Evolutionary conservation across 2,797 vertebrate species (phyloP), one percentile per base, ranked within the genome.

Genomic region (Eospalax fontanierii): DNA sequence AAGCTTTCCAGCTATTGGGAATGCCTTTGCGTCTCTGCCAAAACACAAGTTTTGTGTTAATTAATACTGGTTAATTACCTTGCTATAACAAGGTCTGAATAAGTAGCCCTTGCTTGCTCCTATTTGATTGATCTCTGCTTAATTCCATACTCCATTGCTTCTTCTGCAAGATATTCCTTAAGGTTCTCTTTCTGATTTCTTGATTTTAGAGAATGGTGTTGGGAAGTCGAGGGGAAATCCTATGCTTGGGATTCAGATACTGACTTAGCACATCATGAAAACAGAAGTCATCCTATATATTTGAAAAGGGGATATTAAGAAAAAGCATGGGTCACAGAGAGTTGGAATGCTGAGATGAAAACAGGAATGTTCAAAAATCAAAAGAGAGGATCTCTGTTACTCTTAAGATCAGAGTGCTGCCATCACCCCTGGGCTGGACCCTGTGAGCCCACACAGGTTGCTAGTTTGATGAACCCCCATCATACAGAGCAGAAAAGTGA

Each of bases 161-260:
- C 40, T 38, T 35, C 74, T 26, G 61, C 63, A 74, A 74, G 46
- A 63, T 19, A 57, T 57, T 80, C 43, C 43, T 83, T 40, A 79
- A 81, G 24, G 0, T 71, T 79, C 19, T 88, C 46, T 91, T 59
- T 74, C 40, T 38, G 57, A 95, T 84, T n/a, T 89, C 33, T 80
- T 83, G 57, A 90, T 90, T 90, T 78, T 59, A 84, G 15, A 94
- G 50, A 93, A 63, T 0, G 87, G 59, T 40, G 50, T 19, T 96
- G 33, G 28, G 59, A 81, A 71, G 68, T 6, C 75, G 50, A 46
- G 28, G 33, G 33, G 4, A 89, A 80, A 54, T 43, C 61, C 24
- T 66, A 68, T 19, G 1, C 57, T 81, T 87, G 76, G 40, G 22
- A 57, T 84, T 91, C 21, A 76, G 46, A 68, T 2, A 87, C 6